These are phyloP conservation scores for Aphelenchoides fujianensis DNA, from an alignment of 1,140 invertebrate species.

Conservation along the genomic window DNA sequence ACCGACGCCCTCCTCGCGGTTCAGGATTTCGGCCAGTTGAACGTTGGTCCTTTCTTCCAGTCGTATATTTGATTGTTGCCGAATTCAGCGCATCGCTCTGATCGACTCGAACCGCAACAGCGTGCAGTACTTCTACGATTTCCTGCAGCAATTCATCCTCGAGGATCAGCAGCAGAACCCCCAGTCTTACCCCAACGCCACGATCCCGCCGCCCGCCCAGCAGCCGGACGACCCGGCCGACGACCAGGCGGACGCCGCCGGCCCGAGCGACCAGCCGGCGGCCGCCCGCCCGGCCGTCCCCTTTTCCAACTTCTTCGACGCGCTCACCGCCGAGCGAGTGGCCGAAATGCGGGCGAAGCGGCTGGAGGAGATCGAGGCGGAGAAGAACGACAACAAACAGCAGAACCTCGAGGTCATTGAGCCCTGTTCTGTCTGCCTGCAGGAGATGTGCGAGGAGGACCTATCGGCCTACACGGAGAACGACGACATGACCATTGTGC, in stretches of 20 bases:
- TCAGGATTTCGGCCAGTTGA: conserved; percentile 26
- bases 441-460: conserved; percentile 16
- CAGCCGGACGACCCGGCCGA: too few relatives aligned
- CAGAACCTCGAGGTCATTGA: conserved; percentile 3
- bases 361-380: background rate
- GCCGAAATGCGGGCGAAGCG: background rate
- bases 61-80: background rate
- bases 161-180: background rate
- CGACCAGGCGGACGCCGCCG: too few relatives aligned
- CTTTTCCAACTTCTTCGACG: background rate
- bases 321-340: background rate
- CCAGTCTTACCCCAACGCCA: background rate
- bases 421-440: conserved; percentile 7
- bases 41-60: conserved; percentile 1
- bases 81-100: conserved; percentile 6
- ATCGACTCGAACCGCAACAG: background rate
- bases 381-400: background rate
- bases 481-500: conserved; percentile 6
- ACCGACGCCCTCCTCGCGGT: conserved; percentile 12
- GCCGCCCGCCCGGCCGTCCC: background rate
- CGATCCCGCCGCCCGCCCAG: background rate
- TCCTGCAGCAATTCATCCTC: background rate
- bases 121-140: background rate
- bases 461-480: background rate
- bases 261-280: background rate